Percentiles rank a stretch among this genome's conserved stretches.
These are phyloP conservation scores for Dioctria linearis DNA, from an alignment of 2,888 invertebrate genomes.

Conservation along the genomic window DNA sequence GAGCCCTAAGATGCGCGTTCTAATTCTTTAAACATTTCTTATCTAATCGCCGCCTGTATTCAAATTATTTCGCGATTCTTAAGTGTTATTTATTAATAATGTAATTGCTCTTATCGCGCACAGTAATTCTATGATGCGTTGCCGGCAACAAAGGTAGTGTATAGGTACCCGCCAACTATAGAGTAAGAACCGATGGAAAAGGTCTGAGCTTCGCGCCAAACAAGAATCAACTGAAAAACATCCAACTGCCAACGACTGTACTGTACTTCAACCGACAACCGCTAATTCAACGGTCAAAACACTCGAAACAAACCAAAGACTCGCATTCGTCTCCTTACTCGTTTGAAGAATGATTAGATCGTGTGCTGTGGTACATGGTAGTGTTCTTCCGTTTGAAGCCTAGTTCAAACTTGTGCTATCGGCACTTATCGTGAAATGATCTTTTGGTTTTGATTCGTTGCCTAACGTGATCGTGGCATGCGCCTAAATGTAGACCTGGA, in stretches of 20 bases:
- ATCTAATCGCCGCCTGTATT: not conserved
- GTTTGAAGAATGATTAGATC: not conserved
- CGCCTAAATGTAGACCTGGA: too few species aligned
- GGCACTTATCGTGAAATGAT: not conserved
- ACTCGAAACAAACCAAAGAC: constrained; percentile 3
- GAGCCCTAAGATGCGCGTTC: not conserved
- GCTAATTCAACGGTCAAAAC: not conserved
- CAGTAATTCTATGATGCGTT: not conserved
- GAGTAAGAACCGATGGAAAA: not conserved
- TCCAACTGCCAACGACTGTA: not conserved
- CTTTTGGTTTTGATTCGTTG: not conserved
- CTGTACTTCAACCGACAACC: too few species aligned
- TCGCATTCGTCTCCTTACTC: not conserved
- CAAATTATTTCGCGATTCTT: constrained; percentile 14
- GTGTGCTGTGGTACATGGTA: not conserved
- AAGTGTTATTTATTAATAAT: not conserved
- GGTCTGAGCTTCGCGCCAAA: constrained; percentile 5
- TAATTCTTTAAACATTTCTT: not conserved
- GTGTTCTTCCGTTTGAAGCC: not conserved
- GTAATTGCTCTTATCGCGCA: not conserved
- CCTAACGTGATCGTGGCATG: too few species aligned
- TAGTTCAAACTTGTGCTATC: not conserved
- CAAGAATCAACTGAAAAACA: constrained; percentile 7
- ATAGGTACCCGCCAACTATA: not conserved
- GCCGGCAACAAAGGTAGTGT: not conserved